Conservation (phyloP, 2,797 vertebrate genomes). For the Enteromius afrohamiltoni region DNA sequence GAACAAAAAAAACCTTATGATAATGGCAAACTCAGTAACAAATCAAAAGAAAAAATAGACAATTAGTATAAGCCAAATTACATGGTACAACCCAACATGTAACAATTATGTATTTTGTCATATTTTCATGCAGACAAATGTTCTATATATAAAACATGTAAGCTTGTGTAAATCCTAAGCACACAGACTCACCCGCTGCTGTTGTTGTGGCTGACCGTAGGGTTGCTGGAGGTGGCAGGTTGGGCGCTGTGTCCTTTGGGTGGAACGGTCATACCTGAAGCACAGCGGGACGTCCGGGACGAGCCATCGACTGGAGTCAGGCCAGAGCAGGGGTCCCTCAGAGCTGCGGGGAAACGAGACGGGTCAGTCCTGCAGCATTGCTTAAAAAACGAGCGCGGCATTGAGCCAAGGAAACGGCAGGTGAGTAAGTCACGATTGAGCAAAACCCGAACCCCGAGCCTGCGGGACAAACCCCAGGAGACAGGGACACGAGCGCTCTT, state of each 20-base stretch:
- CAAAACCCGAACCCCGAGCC: conserved; percentile 63
- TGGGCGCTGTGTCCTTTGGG: conserved; percentile 80
- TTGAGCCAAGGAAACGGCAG: conserved; percentile 77
- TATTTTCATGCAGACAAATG: neutral
- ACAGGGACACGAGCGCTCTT: conserved; percentile 39
- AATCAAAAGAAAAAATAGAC: too few species aligned
- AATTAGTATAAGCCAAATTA: too few species aligned
- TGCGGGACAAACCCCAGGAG: conserved; percentile 59
- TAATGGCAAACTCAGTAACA: too few species aligned
- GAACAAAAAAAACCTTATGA: too few species aligned
- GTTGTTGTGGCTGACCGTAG: conserved; percentile 68
- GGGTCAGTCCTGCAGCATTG: conserved; percentile 54
- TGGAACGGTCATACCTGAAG: conserved; percentile 90
- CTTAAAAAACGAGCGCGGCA: conserved; percentile 75
- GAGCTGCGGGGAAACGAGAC: conserved; percentile 74
- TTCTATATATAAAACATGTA: too few species aligned
- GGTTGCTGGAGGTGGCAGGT: conserved; percentile 64
- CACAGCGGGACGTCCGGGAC: conserved; percentile 71
- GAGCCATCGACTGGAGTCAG: conserved; percentile 80
- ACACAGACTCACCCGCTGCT: conserved; percentile 83
- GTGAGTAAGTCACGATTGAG: conserved; percentile 83
- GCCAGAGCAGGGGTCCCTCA: conserved; percentile 76
- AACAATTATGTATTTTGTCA: neutral
- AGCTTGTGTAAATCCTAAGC: neutral
- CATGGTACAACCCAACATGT: too few species aligned